These are phyloP conservation scores for Helostoma temminkii DNA, from an alignment of 2,797 vertebrate genomes.

Conservation along the genomic window DNA sequence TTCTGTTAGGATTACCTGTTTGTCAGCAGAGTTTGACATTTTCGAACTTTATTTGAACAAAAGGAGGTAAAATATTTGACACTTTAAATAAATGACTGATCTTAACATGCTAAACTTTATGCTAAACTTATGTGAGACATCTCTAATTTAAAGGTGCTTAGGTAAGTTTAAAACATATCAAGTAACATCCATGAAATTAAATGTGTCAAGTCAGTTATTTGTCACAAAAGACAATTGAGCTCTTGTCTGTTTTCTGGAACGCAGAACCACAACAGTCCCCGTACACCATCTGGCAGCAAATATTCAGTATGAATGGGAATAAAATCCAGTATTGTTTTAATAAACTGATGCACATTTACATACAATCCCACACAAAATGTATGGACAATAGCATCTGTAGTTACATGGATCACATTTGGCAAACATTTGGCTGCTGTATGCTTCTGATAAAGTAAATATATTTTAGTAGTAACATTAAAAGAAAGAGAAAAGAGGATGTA, in stretches of 20 bases:
- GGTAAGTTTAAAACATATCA: background rate
- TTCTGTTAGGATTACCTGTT: too few relatives aligned
- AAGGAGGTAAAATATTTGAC: background rate
- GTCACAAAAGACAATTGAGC: background rate
- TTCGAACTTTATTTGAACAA: background rate
- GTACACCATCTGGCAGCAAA: too few relatives aligned
- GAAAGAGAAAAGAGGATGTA: too few relatives aligned
- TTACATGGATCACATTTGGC: slow-evolving; percentile 21
- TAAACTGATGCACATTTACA: slow-evolving; percentile 8
- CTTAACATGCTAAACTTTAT: too few relatives aligned
- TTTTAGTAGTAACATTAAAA: too few relatives aligned
- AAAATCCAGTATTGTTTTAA: slow-evolving; percentile 1
- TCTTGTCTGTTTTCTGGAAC: background rate
- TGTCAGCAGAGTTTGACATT: too few relatives aligned
- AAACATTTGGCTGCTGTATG: slow-evolving; percentile 3
- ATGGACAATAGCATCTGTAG: background rate
- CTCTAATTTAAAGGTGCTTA: slow-evolving; percentile 5
- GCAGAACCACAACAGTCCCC: too few relatives aligned
- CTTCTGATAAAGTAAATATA: slow-evolving; percentile 3
- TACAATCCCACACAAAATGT: slow-evolving; percentile 2
- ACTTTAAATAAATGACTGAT: background rate
- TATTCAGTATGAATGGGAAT: background rate
- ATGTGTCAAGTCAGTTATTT: slow-evolving; percentile 9
- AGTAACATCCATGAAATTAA: slow-evolving; percentile 25
- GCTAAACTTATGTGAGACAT: too few relatives aligned